Evolutionary conservation across 1,140 invertebrate genomes (phyloP), one percentile per base, ranked within the genome.

Genomic region (Agrilus planipennis): DNA sequence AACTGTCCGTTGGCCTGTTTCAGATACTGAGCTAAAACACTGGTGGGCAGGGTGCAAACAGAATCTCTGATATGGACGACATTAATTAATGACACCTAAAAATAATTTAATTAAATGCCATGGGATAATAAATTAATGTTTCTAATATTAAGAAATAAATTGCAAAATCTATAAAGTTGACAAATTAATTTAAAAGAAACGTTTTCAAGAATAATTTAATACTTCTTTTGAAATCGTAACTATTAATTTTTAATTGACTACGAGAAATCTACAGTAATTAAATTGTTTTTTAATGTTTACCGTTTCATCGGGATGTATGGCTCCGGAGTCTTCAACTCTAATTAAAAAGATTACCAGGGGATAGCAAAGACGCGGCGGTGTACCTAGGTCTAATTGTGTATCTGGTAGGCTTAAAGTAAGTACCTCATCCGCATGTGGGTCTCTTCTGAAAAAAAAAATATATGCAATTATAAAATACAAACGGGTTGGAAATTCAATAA

Each of bases 1-100:
- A 84, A 68, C 60, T 84, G 80, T 25, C 83, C 82, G 52, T 81
- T 84, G 12, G 81, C 79, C 62, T 84, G 80, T 60, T 87, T 87
- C 16, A 85, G 65, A 62, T 85, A 85, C 61, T 84, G 81, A 16
- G 81, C 79, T 43, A 85, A 67, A 51, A 85, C 76, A 51, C 77
- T 79, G 46, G 81, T 84, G 12, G 79, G 79, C 39, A 84, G 59
- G 20, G 77, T 79, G 58, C 81, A 84, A 22, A 84, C 75, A 12
- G 75, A 71, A 62, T 85, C 82, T 51, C 77, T 76, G 45, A 87
- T 81, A 54, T 85, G 82, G 7, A 87, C 73, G n/a, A 85, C 77
- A 50, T 76, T 83, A 49, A 85, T 74, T 40, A 85, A 57, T 25
- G 80, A 80, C 39, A 83, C 80, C 81, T 84, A 63, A 40, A 70